Base-by-base conservation (phyloP, 2,797 vertebrate species). In the Vultur gryphus region DNA sequence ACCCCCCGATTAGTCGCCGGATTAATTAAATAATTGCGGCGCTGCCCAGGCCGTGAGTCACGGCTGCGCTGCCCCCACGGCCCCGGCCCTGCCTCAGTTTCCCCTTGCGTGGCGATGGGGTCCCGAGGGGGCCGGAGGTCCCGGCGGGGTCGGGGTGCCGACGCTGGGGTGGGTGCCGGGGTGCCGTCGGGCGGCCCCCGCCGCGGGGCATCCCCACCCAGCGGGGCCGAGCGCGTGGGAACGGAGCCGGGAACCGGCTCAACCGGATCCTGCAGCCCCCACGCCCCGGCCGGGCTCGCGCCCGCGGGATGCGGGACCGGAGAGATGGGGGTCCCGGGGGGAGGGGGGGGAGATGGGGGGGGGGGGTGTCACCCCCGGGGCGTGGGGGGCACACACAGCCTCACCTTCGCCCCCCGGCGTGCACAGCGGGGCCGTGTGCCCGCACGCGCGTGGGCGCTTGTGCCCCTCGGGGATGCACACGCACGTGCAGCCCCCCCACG, bases 201-300 rank as follows among this genome's bases (percentile, higher is more conserved):
- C 84, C 90, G 55, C 90, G 85, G 84, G 90, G 90, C 90, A 37
- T 72, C 90, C 73, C 72, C 90, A 61, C 90, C 90, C 90, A 71
- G 20, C 66, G 46, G 66, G 66, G 66, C 79, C 71, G 35, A 70
- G 69, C 89, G 83, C 89, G 89, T 87, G 77, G 84, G 89, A 91
- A 91, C 83, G 77, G 77, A 43, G 89, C 57, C 37, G 62, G 89
- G 82, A 86, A 86, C 89, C 89, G 76, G 89, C 82, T 33, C 29
- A 16, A 92, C 90, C 90, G 78, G 90, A 16, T 84, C 78, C 58
- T n/a, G 11, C 51, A 17, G 64, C 70, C 84, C 75, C 84, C 71
- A 61, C 84, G 76, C 89, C 88, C 81, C 67, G 72, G 54, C 76
- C 67, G 33, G 46, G 83, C 49, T 44, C 39, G 21, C n/a, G 26